Evolutionary conservation across 2,113 vertebrate species (phyloP), one percentile per base, ranked within the genome.

Genomic region (Misgurnus anguillicaudatus): DNA sequence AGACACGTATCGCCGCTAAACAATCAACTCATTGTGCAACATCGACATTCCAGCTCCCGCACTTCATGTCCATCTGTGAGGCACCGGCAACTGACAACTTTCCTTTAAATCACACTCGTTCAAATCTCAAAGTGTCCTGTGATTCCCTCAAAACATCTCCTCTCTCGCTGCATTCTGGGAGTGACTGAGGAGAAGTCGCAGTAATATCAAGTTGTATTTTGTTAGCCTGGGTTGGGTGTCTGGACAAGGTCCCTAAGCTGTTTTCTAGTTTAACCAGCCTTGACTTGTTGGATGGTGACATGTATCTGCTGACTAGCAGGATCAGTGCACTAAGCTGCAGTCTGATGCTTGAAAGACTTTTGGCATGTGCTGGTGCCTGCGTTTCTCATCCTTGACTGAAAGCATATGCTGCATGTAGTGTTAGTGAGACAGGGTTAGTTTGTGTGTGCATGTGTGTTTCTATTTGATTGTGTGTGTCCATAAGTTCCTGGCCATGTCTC

Each of bases 311-410:
- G 95, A 93, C 91, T 93, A 91, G 89, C 90, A 89, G 90, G 91
- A 91, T 95, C 92, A 87, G 93, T 89, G 93, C 93, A 89, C 92
- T 85, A 87, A 88, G 91, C 95, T 94, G 89, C 78, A 91, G 95
- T 94, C 94, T 94, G 94, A 93, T 94, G 94, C 95, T 94, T 94
- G 95, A 96, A 93, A 95, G 96, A 94, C 94, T 95, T 93, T 92
- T 96, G 96, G 95, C 96, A 94, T 94, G 94, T 94, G 94, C 94
- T 92, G 92, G 91, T 93, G 94, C 96, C 94, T 95, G 94, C 93
- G 93, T 95, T 95, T 94, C 95, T 95, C 95, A 95, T 95, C 94
- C 95, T 91, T 96, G 96, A 96, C 96, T 95, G 95, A 93, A 94
- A 96, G 95, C 96, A 96, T 94, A 94, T 97, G 96, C 94, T 94